Conservation (phyloP, 2,113 vertebrate genomes). For the Vidua macroura region DNA sequence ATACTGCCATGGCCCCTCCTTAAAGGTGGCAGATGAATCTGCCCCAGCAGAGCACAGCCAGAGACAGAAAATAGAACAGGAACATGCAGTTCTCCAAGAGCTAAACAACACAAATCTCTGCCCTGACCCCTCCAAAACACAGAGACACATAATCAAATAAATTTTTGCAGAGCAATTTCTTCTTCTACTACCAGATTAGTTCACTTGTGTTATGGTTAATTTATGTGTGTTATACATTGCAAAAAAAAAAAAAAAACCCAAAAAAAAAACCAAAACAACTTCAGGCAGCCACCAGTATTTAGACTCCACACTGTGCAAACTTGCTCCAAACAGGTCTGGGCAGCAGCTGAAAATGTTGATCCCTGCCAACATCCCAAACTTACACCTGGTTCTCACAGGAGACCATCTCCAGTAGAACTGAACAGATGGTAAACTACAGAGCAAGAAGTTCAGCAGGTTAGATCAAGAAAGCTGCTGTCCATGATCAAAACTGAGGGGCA, state of each 20-base stretch:
- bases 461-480: neutral
- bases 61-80: neutral
- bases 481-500: neutral
- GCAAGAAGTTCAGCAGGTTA: neutral
- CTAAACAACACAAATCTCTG: neutral
- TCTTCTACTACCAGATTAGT: neutral
- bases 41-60: neutral
- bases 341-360: neutral
- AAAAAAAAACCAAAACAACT: neutral
- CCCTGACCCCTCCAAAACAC: neutral
- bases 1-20: neutral
- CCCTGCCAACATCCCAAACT: neutral
- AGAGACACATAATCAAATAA: neutral
- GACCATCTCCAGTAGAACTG: neutral
- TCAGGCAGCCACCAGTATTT: neutral
- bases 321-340: conserved; percentile 28
- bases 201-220: neutral
- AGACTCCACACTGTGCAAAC: neutral
- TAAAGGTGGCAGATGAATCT: neutral
- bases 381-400: conserved; percentile 12
- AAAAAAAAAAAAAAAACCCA: neutral
- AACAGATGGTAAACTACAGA: neutral
- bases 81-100: neutral
- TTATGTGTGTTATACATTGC: neutral
- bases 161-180: neutral